phyloP scores from a whole-genome alignment of 2,888 invertebrate genomes.

The Caenorhabditis panamensis region DNA sequence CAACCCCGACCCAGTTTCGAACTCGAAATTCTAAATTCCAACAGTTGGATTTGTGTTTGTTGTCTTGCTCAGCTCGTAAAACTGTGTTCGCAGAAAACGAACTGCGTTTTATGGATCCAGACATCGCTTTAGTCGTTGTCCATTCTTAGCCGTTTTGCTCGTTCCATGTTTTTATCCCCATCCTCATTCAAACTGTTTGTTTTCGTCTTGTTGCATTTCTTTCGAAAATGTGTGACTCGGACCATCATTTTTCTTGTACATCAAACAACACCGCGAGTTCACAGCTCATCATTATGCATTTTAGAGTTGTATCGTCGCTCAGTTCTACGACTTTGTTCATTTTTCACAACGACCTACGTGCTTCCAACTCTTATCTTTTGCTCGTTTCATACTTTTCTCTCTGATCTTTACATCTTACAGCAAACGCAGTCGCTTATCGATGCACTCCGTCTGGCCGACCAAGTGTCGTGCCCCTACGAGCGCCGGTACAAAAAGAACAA shows the following conservation, averaged over 20 bases:
- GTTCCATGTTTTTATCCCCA: conserved; percentile 7
- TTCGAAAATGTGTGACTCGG: conserved; percentile 20
- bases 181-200: conserved; percentile 23
- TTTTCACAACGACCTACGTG: conserved; percentile 12
- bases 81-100: conserved; percentile 28
- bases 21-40: background rate
- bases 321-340: conserved; percentile 3
- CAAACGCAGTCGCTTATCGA: conserved; percentile 63
- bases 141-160: conserved; percentile 1
- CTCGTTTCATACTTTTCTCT: background rate
- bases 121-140: conserved; percentile 1
- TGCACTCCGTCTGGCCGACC: conserved; percentile 62
- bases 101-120: conserved; percentile 39
- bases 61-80: conserved; percentile 34
- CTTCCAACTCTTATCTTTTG: background rate
- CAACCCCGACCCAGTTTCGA: too few relatives aligned
- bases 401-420: conserved; percentile 31
- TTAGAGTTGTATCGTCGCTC: conserved; percentile 40
- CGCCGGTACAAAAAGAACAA: conserved; percentile 51
- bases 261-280: conserved; percentile 30
- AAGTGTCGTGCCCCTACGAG: conserved; percentile 65
- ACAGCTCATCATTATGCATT: conserved; percentile 51
- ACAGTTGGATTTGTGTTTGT: conserved; percentile 16
- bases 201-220: conserved; percentile 6
- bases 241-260: conserved; percentile 1